Conservation (phyloP, 1,140 invertebrate genomes). For the Diorhabda sublineata region DNA sequence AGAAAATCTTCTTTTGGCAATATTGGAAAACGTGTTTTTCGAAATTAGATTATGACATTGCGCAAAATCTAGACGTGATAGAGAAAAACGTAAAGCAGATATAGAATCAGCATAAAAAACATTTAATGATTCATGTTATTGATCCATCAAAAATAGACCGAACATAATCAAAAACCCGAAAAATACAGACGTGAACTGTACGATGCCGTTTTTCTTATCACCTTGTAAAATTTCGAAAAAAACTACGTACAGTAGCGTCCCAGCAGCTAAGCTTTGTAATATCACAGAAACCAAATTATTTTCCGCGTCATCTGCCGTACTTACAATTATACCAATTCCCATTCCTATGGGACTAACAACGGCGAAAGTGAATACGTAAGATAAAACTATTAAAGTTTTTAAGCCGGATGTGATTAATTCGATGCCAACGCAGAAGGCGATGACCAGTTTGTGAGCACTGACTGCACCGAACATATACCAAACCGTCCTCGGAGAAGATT, state of each 20-base stretch:
- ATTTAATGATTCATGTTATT: too few species aligned
- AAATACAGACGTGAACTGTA: slow-evolving; percentile 65
- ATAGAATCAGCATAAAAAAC: too few species aligned
- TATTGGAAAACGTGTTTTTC: too few species aligned
- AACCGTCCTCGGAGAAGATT: slow-evolving; percentile 61
- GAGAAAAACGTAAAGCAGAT: too few species aligned
- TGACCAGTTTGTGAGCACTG: slow-evolving; percentile 57
- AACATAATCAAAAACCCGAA: slow-evolving; percentile 76
- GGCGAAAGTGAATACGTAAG: slow-evolving; percentile 53
- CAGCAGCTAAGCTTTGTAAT: slow-evolving; percentile 59
- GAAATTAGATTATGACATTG: too few species aligned
- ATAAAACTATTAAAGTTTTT: slow-evolving; percentile 39
- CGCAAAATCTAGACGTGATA: too few species aligned
- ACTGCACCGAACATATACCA: slow-evolving; percentile 58
- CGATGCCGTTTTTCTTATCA: slow-evolving; percentile 55
- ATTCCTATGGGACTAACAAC: slow-evolving; percentile 55
- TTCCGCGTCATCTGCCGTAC: slow-evolving; percentile 26
- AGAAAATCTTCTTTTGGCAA: too few species aligned
- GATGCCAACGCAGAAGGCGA: slow-evolving; percentile 55
- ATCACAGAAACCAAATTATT: slow-evolving; percentile 40
- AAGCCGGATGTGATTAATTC: slow-evolving; percentile 48
- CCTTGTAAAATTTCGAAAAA: slow-evolving; percentile 65
- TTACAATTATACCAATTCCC: slow-evolving; percentile 49
- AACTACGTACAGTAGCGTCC: slow-evolving; percentile 63
- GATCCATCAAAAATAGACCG: slow-evolving; percentile 43